phyloP scores from a whole-genome alignment of 1,140 invertebrate species.

The Trichonephila clavata region DNA sequence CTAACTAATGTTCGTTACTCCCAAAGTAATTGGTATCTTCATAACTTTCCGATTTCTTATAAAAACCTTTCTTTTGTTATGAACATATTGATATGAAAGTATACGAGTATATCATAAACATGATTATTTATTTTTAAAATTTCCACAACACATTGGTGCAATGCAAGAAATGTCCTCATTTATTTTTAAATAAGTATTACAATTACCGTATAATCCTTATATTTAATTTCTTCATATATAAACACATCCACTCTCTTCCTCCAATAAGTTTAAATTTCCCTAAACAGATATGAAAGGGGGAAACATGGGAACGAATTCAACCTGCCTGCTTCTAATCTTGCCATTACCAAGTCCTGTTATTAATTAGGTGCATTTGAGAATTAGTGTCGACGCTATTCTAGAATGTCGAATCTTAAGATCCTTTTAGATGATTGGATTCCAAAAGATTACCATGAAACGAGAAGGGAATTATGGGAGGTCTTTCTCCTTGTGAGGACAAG shows the following conservation, averaged over 20 bases:
- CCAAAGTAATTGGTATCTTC: no score
- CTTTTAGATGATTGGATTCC: background rate
- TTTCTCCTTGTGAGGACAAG: background rate
- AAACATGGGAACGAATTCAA: no score
- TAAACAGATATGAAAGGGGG: slow-evolving; percentile 29
- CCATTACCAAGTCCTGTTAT: background rate
- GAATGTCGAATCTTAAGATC: background rate
- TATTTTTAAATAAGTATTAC: no score
- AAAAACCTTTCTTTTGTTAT: no score
- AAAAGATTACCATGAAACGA: background rate
- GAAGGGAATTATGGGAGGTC: background rate
- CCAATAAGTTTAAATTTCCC: background rate
- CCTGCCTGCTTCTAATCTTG: background rate
- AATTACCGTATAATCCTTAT: background rate
- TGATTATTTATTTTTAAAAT: no score
- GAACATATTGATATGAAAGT: no score
- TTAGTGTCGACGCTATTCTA: background rate
- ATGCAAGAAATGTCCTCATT: no score
- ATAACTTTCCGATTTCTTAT: background rate
- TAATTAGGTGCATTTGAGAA: background rate
- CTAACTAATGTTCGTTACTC: no score
- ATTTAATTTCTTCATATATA: background rate
- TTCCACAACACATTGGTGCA: no score
- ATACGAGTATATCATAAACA: no score
- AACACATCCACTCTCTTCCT: background rate